A percentile compares a stretch with the other conserved stretches of the same genome.
Evolutionary conservation across 2,113 vertebrate genomes (phyloP).

Genomic region (Anoplopoma fimbria): DNA sequence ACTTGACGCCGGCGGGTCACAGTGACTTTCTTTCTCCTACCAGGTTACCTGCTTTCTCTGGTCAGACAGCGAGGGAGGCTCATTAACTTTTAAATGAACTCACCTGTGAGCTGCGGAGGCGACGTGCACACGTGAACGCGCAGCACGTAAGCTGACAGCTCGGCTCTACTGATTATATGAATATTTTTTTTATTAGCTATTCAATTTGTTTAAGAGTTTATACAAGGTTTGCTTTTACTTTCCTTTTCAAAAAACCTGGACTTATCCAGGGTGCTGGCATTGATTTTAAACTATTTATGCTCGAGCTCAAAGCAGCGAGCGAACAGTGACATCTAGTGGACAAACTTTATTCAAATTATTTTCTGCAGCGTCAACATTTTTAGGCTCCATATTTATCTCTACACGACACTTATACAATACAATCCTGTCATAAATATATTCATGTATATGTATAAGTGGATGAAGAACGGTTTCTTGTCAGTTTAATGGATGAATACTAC

Average conservation of each 20-base stretch:
- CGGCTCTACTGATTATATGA: neutral
- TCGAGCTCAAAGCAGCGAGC: neutral
- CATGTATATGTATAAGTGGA: neutral
- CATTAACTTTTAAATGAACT: constrained; percentile 72
- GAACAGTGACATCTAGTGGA: constrained; percentile 46
- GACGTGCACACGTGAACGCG: constrained; percentile 46
- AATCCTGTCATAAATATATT: neutral
- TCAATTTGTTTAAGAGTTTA: neutral
- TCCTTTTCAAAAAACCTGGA: neutral
- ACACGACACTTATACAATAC: neutral
- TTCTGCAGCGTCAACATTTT: neutral
- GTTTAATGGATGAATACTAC: neutral
- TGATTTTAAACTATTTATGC: neutral
- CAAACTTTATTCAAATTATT: neutral
- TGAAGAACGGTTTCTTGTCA: neutral
- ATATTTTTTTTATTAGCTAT: neutral
- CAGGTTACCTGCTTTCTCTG: constrained; percentile 21
- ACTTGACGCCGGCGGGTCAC: constrained; percentile 14
- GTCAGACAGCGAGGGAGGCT: constrained; percentile 15
- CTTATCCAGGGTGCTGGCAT: neutral
- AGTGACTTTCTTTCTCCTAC: constrained; percentile 22
- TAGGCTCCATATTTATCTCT: neutral
- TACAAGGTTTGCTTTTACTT: rapidly evolving
- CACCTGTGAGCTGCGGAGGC: constrained; percentile 66
- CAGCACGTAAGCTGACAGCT: neutral